A percentile compares a stretch with the other conserved stretches of the same genome.
These are phyloP conservation scores for Colius striatus DNA, from an alignment of 2,113 vertebrate species.

Conservation along the genomic window DNA sequence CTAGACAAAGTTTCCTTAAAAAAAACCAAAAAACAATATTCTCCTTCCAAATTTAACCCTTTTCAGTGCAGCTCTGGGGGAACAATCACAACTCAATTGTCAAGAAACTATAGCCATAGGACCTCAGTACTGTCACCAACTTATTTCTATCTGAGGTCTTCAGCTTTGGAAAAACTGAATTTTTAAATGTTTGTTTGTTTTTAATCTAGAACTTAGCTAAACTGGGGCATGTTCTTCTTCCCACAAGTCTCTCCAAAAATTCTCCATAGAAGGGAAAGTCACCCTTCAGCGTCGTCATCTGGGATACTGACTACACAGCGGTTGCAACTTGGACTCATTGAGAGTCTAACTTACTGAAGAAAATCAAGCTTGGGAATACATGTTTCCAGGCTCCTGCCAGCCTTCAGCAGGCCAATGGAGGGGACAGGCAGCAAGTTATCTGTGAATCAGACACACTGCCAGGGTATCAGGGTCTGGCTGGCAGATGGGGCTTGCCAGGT, in stretches of 20 bases:
- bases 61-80: neutral
- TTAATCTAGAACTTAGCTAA: neutral
- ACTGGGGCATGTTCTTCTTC: neutral
- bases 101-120: neutral
- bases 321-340: neutral
- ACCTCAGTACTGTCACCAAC: neutral
- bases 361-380: neutral
- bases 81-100: neutral
- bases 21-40: neutral
- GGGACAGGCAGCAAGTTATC: neutral
- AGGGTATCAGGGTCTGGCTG: neutral
- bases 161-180: neutral
- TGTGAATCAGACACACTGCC: neutral
- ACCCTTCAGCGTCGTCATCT: neutral
- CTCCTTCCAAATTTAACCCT: slow-evolving; percentile 14
- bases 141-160: neutral
- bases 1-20: slow-evolving; percentile 10
- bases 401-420: neutral
- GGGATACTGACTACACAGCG: neutral
- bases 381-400: neutral
- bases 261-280: neutral
- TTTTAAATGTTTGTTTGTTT: neutral
- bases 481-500: neutral
- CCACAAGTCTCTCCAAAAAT: neutral
- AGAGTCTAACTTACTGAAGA: neutral